Percentiles rank a stretch among this genome's conserved stretches.
Conservation (phyloP, 2,113 vertebrate genomes). For the Myiozetetes cayanensis region DNA sequence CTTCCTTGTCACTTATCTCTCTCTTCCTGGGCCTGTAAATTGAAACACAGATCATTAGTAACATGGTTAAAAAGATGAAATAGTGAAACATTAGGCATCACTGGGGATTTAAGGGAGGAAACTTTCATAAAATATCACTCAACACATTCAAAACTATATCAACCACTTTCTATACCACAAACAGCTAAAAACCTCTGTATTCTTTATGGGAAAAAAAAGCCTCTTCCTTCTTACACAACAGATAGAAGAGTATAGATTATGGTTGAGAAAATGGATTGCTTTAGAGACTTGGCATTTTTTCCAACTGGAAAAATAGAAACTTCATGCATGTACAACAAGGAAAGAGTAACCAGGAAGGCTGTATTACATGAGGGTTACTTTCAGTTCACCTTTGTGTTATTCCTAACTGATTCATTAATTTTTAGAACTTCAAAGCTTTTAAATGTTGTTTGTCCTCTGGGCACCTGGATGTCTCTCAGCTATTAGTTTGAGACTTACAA, state of each 20-base stretch:
- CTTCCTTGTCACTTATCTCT: neutral
- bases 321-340: neutral
- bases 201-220: neutral
- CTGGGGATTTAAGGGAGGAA: neutral
- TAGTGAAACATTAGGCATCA: neutral
- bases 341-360: neutral
- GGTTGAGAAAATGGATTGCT: neutral
- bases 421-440: neutral
- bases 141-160: neutral
- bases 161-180: neutral
- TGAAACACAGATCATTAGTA: neutral
- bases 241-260: neutral
- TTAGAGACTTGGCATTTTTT: neutral
- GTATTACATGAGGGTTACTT: neutral
- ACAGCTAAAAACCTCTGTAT: neutral
- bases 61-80: neutral
- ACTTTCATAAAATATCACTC: neutral
- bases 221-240: neutral
- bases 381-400: neutral
- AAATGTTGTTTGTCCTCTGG: neutral
- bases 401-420: neutral
- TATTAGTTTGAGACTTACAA: neutral
- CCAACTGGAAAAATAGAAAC: neutral
- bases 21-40: conserved; percentile 6
- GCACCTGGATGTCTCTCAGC: neutral